Percentiles rank a stretch among this genome's conserved stretches.
Conservation (phyloP, 2,888 invertebrate genomes). For the Stegana nigrithorax region DNA sequence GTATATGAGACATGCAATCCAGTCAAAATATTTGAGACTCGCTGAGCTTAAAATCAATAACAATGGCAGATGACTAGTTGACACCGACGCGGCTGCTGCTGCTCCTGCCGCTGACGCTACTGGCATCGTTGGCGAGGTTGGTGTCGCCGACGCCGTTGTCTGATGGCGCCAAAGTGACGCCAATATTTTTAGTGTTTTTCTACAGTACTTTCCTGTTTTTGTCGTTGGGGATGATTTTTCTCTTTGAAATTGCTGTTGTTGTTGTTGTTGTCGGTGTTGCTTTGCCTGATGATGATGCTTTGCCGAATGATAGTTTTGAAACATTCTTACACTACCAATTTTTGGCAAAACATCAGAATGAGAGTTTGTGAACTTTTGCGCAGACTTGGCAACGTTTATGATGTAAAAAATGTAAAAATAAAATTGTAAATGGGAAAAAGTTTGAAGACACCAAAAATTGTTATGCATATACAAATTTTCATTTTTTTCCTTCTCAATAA, state of each 20-base stretch:
- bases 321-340: neutral
- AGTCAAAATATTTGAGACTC: neutral
- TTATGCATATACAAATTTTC: neutral
- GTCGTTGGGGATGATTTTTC: too few relatives aligned
- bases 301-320: conserved; percentile 5
- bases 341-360: neutral
- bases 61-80: conserved; percentile 16
- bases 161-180: conserved; percentile 46
- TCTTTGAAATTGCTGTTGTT: neutral
- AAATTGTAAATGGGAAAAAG: neutral
- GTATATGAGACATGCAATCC: too few relatives aligned
- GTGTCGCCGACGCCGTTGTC: neutral
- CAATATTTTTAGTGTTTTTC: conserved; percentile 41
- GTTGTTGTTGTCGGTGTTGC: neutral
- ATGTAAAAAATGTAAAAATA: neutral
- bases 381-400: conserved; percentile 9
- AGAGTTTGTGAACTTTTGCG: conserved; percentile 7
- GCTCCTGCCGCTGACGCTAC: neutral
- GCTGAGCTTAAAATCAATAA: conserved; percentile 7
- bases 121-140: neutral
- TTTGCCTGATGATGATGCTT: conserved; percentile 8
- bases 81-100: neutral
- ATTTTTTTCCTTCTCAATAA: neutral
- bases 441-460: neutral
- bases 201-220: conserved; percentile 6